Conservation (phyloP, 1,140 invertebrate genomes). For the Drosophila grimshawi region DNA sequence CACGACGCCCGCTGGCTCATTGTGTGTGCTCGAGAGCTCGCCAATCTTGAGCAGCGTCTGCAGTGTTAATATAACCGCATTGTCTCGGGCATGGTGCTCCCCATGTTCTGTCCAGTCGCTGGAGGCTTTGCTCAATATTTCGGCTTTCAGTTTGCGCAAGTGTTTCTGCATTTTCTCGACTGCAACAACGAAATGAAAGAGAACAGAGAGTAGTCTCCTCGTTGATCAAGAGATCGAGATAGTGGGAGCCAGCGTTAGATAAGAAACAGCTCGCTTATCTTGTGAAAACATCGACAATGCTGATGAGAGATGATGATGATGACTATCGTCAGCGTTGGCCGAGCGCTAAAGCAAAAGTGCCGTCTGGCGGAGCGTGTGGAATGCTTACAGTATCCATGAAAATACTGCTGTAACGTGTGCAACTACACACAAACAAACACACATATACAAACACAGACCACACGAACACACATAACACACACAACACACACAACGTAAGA, state of each 20-base stretch:
- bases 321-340: slow-evolving; percentile 40
- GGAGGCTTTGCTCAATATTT: slow-evolving; percentile 68
- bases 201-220: slow-evolving; percentile 26
- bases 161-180: slow-evolving; percentile 83
- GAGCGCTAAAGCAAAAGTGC: slow-evolving; percentile 72
- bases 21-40: slow-evolving; percentile 70
- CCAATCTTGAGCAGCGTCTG: slow-evolving; percentile 80
- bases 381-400: slow-evolving; percentile 50
- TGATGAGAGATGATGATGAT: neutral
- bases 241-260: slow-evolving; percentile 6
- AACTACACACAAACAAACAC: slow-evolving; percentile 8
- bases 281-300: slow-evolving; percentile 49
- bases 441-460: slow-evolving; percentile 6
- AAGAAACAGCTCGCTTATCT: slow-evolving; percentile 55
- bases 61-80: slow-evolving; percentile 76
- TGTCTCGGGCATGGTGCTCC: slow-evolving; percentile 73
- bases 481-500: slow-evolving; percentile 31
- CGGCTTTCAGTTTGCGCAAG: slow-evolving; percentile 71
- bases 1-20: slow-evolving; percentile 57
- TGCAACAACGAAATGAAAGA: slow-evolving; percentile 44
- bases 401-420: slow-evolving; percentile 38
- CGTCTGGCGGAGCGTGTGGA: slow-evolving; percentile 39
- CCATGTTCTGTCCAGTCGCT: slow-evolving; percentile 67
- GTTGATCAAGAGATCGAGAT: slow-evolving; percentile 29
- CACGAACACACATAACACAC: slow-evolving; percentile 1